These are phyloP conservation scores for Hippoglossus stenolepis DNA, from an alignment of 2,113 vertebrate species.

Conservation along the genomic window DNA sequence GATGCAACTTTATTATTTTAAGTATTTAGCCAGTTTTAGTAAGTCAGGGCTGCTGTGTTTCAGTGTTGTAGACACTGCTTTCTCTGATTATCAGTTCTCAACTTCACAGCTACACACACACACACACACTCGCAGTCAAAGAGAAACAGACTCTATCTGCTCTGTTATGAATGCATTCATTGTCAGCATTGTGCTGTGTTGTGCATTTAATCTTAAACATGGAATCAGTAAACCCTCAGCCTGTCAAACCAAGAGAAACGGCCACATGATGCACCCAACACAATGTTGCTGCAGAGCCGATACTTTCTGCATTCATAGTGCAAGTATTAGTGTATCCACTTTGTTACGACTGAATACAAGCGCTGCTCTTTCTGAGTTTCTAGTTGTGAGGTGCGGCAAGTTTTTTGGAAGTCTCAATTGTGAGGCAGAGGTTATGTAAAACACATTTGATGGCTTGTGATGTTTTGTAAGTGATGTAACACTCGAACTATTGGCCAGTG, in stretches of 20 bases:
- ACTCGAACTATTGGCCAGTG: slow-evolving; percentile 36
- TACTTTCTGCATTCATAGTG: background rate
- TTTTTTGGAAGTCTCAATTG: slow-evolving; percentile 21
- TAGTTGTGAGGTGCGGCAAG: slow-evolving; percentile 19
- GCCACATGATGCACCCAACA: background rate
- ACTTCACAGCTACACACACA: slow-evolving; percentile 2
- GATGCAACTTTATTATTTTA: background rate
- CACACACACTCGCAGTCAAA: background rate
- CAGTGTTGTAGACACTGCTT: background rate
- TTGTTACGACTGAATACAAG: background rate
- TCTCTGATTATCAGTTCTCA: background rate
- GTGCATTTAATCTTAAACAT: slow-evolving; percentile 27
- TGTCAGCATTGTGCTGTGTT: slow-evolving; percentile 23
- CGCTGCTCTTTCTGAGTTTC: slow-evolving; percentile 1
- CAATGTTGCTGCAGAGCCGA: background rate
- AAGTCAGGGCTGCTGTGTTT: background rate
- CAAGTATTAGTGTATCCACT: slow-evolving; percentile 11
- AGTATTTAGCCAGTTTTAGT: background rate
- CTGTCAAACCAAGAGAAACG: background rate
- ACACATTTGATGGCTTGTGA: slow-evolving; percentile 34
- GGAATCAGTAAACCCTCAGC: slow-evolving; percentile 18
- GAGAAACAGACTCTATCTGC: background rate
- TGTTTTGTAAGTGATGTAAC: slow-evolving; percentile 51
- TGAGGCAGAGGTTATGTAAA: slow-evolving; percentile 44
- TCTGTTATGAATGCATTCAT: slow-evolving; percentile 22